A percentile compares a stretch with the other conserved stretches of the same genome.
These are phyloP conservation scores for Drosophila chauvacae DNA, from an alignment of 1,140 invertebrate genomes.

Conservation along the genomic window DNA sequence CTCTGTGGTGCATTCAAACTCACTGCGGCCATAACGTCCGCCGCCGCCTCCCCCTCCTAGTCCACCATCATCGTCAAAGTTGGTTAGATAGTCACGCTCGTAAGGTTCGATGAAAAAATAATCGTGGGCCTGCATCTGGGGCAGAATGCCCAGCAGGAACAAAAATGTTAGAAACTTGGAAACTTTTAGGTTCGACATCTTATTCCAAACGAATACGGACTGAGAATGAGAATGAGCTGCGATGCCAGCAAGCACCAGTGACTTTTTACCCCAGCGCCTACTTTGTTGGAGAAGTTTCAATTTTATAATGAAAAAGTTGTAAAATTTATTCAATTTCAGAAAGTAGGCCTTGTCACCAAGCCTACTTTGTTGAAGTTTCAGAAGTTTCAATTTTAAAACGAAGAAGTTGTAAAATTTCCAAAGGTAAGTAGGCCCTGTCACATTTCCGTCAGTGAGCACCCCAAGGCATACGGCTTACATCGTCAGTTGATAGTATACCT, in stretches of 20 bases:
- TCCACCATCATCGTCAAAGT: neutral
- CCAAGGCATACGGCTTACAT: neutral
- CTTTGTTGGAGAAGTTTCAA: neutral
- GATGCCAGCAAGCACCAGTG: neutral
- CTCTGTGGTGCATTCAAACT: accelerated
- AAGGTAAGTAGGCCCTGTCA: neutral
- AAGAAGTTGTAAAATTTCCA: too few relatives aligned
- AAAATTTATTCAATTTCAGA: too few relatives aligned
- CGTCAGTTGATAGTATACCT: neutral
- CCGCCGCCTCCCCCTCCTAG: too few relatives aligned
- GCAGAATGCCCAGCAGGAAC: neutral
- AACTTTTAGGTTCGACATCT: neutral
- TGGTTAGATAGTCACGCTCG: neutral
- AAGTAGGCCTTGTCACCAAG: neutral
- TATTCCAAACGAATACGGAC: neutral
- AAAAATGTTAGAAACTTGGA: too few relatives aligned
- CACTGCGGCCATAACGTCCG: neutral
- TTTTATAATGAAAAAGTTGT: too few relatives aligned
- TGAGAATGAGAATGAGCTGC: neutral
- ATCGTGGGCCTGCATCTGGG: neutral
- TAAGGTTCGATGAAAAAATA: neutral
- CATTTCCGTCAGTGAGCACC: neutral
- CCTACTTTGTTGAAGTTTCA: too few relatives aligned
- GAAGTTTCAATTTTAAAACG: too few relatives aligned
- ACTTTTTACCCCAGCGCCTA: neutral